phyloP scores from a whole-genome alignment of 1,140 invertebrate species.

The Ylistrum balloti region DNA sequence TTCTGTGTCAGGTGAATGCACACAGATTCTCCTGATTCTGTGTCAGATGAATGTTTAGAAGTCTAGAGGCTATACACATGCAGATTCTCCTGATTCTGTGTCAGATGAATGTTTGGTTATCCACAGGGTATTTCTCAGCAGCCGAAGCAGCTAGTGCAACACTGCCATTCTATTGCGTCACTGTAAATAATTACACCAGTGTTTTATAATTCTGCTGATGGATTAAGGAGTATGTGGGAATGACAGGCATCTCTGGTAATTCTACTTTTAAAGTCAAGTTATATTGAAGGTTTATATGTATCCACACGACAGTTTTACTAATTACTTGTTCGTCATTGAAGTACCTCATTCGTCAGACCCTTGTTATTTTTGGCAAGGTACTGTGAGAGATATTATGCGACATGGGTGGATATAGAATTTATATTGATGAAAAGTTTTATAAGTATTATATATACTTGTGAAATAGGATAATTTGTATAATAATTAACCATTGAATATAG shows the following conservation, averaged over 20 bases:
- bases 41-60: neutral
- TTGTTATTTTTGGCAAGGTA: too few relatives aligned
- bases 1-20: neutral
- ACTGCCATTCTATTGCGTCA: neutral
- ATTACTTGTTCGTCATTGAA: too few relatives aligned
- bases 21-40: neutral
- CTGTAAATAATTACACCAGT: neutral
- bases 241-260: neutral
- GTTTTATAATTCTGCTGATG: neutral
- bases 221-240: neutral
- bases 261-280: neutral
- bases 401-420: too few relatives aligned
- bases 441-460: too few relatives aligned
- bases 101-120: slow-evolving; percentile 22
- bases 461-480: too few relatives aligned
- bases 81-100: neutral
- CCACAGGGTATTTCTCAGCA: too few relatives aligned
- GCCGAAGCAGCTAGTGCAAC: neutral
- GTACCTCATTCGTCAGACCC: too few relatives aligned
- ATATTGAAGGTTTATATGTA: too few relatives aligned
- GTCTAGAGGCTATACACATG: neutral
- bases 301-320: too few relatives aligned
- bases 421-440: too few relatives aligned
- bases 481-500: too few relatives aligned
- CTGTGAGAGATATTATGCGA: too few relatives aligned